Conservation (phyloP, 2,113 vertebrate species). For the Orthonyx spaldingii region DNA sequence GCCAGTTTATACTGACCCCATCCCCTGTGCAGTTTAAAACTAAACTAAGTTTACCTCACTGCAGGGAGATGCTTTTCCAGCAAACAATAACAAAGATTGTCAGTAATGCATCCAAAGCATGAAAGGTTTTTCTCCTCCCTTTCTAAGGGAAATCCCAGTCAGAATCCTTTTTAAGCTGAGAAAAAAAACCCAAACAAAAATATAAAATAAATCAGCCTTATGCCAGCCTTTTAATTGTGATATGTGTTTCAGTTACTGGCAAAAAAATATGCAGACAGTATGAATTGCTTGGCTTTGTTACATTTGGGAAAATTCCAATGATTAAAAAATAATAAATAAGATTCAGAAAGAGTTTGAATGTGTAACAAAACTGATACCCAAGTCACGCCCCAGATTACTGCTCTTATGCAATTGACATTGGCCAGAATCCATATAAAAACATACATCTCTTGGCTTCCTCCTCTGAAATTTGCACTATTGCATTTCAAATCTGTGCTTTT, state of each 20-base stretch:
- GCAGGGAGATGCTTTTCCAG: not conserved
- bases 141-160: not conserved
- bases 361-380: slow-evolving; percentile 51
- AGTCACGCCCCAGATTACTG: slow-evolving; percentile 38
- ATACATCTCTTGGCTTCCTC: slow-evolving; percentile 14
- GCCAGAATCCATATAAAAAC: slow-evolving; percentile 16
- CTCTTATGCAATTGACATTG: slow-evolving; percentile 36
- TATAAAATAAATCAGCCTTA: not conserved
- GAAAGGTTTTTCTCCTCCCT: not conserved
- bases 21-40: not conserved
- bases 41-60: not conserved
- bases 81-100: not conserved
- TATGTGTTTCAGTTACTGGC: not conserved
- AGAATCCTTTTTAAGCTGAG: not conserved
- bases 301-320: slow-evolving; percentile 50
- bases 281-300: slow-evolving; percentile 42
- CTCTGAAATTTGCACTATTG: not conserved
- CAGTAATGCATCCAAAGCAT: not conserved
- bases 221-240: not conserved
- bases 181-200: fast-evolving
- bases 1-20: not conserved
- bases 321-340: not conserved
- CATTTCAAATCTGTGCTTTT: not conserved
- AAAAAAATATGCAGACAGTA: not conserved
- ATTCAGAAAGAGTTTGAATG: slow-evolving; percentile 35